These are phyloP conservation scores for Brotula barbata DNA, from an alignment of 2,797 vertebrate genomes.

Conservation along the genomic window DNA sequence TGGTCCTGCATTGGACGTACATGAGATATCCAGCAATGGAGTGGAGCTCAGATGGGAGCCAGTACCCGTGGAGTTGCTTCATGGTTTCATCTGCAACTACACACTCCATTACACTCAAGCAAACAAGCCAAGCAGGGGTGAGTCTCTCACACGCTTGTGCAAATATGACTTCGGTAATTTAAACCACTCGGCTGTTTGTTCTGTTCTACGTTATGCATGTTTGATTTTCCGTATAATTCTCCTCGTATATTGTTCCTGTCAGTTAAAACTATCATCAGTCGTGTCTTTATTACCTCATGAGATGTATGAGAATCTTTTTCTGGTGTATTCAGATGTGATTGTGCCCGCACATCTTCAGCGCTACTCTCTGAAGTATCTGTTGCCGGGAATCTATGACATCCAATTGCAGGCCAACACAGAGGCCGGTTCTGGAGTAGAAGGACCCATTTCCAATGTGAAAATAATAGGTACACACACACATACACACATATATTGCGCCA, in stretches of 20 bases:
- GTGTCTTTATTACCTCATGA: neutral
- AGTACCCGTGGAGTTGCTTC: slow-evolving; percentile 67
- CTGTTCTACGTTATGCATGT: no score
- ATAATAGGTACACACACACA: slow-evolving; percentile 40
- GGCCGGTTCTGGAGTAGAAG: slow-evolving; percentile 42
- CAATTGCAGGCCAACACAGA: slow-evolving; percentile 56
- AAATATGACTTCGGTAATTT: no score
- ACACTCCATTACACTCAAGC: slow-evolving; percentile 55
- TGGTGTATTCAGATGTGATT: slow-evolving; percentile 23
- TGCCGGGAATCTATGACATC: slow-evolving; percentile 51
- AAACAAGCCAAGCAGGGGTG: slow-evolving; percentile 47
- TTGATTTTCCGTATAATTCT: no score
- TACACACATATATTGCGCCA: neutral
- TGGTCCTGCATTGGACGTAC: slow-evolving; percentile 64
- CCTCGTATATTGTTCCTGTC: no score
- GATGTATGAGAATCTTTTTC: no score
- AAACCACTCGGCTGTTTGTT: no score
- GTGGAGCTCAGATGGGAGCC: slow-evolving; percentile 70
- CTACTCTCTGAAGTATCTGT: slow-evolving; percentile 42
- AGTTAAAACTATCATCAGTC: no score
- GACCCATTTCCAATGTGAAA: slow-evolving; percentile 11
- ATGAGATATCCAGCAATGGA: slow-evolving; percentile 18
- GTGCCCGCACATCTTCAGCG: slow-evolving; percentile 17
- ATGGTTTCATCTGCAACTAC: slow-evolving; percentile 72
- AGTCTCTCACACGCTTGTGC: slow-evolving; percentile 18